Conservation (phyloP, 2,797 vertebrate species). For the Sebastolobus altivelis region DNA sequence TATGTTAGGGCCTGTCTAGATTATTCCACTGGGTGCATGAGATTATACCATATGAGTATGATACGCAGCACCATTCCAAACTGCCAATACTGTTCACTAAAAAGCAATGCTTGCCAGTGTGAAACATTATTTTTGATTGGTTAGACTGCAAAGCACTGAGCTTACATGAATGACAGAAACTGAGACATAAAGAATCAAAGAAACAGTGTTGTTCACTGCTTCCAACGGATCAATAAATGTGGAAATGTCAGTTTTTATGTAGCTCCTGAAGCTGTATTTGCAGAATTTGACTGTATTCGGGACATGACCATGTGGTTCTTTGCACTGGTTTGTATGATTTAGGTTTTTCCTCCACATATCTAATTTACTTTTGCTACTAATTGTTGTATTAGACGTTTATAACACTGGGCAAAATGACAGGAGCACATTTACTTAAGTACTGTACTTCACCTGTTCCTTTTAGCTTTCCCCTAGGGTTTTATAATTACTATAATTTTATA, state of each 20-base stretch:
- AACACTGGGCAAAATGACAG: not conserved
- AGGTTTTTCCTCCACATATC: not conserved
- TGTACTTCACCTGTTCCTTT: too few species aligned
- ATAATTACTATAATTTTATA: too few species aligned
- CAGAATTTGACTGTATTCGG: too few species aligned
- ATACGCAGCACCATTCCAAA: not conserved
- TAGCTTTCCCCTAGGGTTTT: too few species aligned
- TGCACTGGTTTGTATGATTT: not conserved
- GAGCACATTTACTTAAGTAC: too few species aligned
- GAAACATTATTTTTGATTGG: not conserved
- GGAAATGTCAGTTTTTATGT: constrained; percentile 14
- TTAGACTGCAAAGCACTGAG: not conserved
- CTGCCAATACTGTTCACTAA: not conserved
- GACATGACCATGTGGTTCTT: not conserved
- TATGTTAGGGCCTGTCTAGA: not conserved
- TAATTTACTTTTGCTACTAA: not conserved
- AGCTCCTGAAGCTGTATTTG: not conserved
- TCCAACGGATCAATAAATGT: not conserved
- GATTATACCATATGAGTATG: not conserved
- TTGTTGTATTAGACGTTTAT: too few species aligned
- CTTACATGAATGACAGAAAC: not conserved
- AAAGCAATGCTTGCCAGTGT: not conserved
- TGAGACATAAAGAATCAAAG: not conserved
- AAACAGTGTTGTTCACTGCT: not conserved
- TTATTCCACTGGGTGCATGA: not conserved